Base-by-base conservation (phyloP, 2,888 invertebrate species). In the Rhabditoides inermis region DNA sequence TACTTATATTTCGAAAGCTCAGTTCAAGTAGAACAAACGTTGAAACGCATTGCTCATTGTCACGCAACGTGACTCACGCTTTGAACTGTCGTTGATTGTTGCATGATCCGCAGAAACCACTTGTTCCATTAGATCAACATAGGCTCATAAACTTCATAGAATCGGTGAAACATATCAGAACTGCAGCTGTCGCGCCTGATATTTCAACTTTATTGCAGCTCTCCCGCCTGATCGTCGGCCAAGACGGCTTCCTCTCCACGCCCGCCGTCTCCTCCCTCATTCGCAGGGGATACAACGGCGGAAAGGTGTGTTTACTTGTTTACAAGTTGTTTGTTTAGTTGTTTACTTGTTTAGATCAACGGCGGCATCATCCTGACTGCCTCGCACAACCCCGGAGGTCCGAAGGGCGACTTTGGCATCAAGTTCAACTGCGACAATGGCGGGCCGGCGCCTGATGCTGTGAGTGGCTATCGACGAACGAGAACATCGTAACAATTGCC, bases 331-430 rank as follows among this genome's bases (percentile, higher is more conserved):
- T 1, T 12, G 20, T 15, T 23, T 20, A 10, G 5, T 28, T 5
- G 20, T n/a, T 35, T 2, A 25, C 28, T 42, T 42, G 27, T 28
- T 35, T 41, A 47, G 4, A 51, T 64, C 23, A 62, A 64, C 44
- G 64, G 64, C 35, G 64, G 64, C 42, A 94, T 99, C 67, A 87
- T 99, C 37, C 82, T 98, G 39, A 99, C 98, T 0, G 98, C 98
- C 0, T 92, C 92, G 18, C 98, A 99, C 79, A 99, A 99, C 80
- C 98, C 98, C 1, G 98, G 98, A 49, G 98, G 98, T 32, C 89
- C 90, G 6, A 84, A 91, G 76, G 88, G 88, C 63, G 98, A 99
- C 80, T 99, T 98, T 78, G 98, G 98, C 47, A 94, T 99, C 73
- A 99, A 99, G 79, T 98, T 88, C 80, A 99, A 99, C 81, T 88